These are phyloP conservation scores for Dinoponera quadriceps DNA, from an alignment of 1,140 invertebrate genomes.

Conservation along the genomic window DNA sequence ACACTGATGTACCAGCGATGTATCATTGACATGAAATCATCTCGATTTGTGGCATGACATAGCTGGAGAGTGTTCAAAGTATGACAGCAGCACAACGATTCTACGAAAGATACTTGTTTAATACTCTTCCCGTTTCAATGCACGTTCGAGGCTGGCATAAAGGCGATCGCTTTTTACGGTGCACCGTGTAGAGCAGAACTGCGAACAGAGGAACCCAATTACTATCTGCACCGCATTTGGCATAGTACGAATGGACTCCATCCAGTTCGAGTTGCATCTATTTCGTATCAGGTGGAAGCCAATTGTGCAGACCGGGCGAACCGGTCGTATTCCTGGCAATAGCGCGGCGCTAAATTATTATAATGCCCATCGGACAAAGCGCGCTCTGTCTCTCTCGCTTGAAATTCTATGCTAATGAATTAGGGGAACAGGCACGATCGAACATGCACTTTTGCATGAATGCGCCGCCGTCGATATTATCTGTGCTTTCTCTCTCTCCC, in stretches of 20 bases:
- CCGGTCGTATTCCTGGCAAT: constrained; percentile 57
- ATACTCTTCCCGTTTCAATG: not conserved
- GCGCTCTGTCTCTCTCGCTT: constrained; percentile 41
- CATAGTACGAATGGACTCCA: constrained; percentile 61
- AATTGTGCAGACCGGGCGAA: constrained; percentile 53
- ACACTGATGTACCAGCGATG: not conserved
- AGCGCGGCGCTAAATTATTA: constrained; percentile 66
- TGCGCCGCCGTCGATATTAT: constrained; percentile 25
- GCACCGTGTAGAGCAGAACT: not conserved
- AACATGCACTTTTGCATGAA: constrained; percentile 13
- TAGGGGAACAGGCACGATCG: constrained; percentile 61
- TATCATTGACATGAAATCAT: not conserved
- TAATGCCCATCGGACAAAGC: constrained; percentile 66
- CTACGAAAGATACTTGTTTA: not conserved
- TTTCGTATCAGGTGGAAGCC: constrained; percentile 69
- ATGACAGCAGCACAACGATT: not conserved
- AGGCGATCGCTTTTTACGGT: constrained; percentile 38
- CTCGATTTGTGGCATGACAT: not conserved
- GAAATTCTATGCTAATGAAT: constrained; percentile 73
- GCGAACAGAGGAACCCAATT: constrained; percentile 64
- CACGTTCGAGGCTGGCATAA: not conserved
- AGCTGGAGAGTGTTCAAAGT: not conserved
- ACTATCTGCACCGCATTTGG: constrained; percentile 67
- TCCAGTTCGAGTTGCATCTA: constrained; percentile 66
- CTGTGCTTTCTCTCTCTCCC: too few relatives aligned